These are phyloP conservation scores for rabbit (Oryctolagus cuniculus) DNA, from an alignment of 2,113 vertebrate genomes.

Conservation along the genomic window DNA sequence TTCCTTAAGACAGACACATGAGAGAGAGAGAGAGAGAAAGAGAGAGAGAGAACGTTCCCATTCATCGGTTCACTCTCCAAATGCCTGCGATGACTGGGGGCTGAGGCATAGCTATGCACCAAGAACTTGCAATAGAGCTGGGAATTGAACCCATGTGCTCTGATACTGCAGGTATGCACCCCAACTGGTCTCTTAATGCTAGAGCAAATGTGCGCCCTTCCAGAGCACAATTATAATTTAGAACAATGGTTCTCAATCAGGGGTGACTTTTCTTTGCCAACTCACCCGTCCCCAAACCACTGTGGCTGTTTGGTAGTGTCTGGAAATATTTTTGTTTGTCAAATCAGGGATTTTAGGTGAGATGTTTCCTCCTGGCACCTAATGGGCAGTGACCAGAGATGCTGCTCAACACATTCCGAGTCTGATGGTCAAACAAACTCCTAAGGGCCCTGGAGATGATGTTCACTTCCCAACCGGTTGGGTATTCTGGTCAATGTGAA, in stretches of 20 bases:
- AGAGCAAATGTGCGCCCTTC: background rate
- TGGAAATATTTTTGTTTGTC: background rate
- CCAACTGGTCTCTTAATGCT: too few relatives aligned
- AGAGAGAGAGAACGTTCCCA: too few relatives aligned
- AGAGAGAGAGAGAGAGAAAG: too few relatives aligned
- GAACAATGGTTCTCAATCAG: background rate
- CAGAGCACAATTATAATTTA: background rate
- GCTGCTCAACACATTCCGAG: background rate
- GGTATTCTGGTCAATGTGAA: background rate
- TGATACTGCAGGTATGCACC: too few relatives aligned
- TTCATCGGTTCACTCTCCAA: too few relatives aligned
- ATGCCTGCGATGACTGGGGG: too few relatives aligned
- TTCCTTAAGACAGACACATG: background rate
- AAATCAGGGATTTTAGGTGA: accelerated
- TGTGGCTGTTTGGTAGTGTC: background rate
- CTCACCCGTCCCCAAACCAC: accelerated
- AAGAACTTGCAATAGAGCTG: too few relatives aligned
- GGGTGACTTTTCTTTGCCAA: background rate
- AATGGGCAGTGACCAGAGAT: background rate
- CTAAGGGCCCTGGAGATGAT: background rate
- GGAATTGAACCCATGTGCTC: too few relatives aligned
- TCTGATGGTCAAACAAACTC: background rate
- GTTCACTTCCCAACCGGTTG: background rate
- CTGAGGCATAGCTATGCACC: too few relatives aligned
- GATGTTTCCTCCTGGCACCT: background rate